phyloP scores from a whole-genome alignment of 2,113 vertebrate species.

The Gambusia affinis region DNA sequence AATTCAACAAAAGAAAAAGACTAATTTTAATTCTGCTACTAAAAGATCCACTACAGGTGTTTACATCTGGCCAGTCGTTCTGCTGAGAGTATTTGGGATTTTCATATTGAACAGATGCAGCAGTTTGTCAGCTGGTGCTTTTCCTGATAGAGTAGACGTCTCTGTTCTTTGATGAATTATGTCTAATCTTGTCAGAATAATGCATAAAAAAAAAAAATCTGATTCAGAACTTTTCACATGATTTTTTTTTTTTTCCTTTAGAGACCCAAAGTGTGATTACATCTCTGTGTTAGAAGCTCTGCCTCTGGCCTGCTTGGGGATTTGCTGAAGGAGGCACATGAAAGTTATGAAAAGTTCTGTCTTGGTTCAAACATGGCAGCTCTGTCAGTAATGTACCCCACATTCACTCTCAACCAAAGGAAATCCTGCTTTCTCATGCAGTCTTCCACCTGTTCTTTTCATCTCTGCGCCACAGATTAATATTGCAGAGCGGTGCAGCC shows the following conservation, averaged over 20 bases:
- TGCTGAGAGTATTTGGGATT: not conserved
- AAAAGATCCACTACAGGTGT: no score
- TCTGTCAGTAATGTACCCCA: constrained; percentile 39
- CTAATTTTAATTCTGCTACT: not conserved
- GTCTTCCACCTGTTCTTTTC: constrained; percentile 57
- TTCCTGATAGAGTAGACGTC: not conserved
- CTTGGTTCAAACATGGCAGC: constrained; percentile 45
- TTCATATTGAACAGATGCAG: not conserved
- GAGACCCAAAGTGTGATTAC: constrained; percentile 33
- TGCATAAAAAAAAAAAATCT: not conserved
- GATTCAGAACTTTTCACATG: constrained; percentile 35
- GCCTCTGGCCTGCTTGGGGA: constrained; percentile 30
- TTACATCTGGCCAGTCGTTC: no score
- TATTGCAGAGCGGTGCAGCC: constrained; percentile 62
- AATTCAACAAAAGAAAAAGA: not conserved
- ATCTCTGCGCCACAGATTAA: constrained; percentile 61
- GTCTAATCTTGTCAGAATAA: not conserved
- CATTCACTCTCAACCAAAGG: constrained; percentile 40
- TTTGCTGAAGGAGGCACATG: constrained; percentile 29
- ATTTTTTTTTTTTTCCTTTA: constrained; percentile 2
- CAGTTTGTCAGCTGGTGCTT: not conserved
- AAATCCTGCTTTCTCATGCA: constrained; percentile 52
- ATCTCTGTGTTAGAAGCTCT: constrained; percentile 34
- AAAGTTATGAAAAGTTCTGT: constrained; percentile 48
- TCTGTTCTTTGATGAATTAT: not conserved